Evolutionary conservation across 2,113 vertebrate species (phyloP).

Genomic region (Perca schrenkii): DNA sequence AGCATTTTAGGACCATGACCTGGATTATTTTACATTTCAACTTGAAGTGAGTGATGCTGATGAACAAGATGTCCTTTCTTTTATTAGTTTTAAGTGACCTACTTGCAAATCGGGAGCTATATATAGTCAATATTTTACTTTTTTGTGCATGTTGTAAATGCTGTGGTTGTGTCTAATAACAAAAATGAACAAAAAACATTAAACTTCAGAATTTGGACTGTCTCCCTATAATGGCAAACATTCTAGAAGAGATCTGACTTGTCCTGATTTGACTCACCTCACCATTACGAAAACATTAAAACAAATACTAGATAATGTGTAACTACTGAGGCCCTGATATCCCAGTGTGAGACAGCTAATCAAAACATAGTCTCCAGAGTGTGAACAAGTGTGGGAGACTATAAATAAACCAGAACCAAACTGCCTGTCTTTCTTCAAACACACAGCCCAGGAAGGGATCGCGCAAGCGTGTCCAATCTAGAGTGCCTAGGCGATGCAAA

Average conservation of each 20-base stretch:
- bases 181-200: background rate
- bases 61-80: background rate
- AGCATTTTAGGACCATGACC: slow-evolving; percentile 8
- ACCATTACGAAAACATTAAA: slow-evolving; percentile 2
- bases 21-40: slow-evolving; percentile 17
- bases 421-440: slow-evolving; percentile 66
- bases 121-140: background rate
- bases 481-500: slow-evolving; percentile 56
- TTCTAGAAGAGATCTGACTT: slow-evolving; percentile 3
- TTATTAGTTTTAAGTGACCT: slow-evolving; percentile 6
- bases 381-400: slow-evolving; percentile 53
- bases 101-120: slow-evolving; percentile 1
- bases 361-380: slow-evolving; percentile 57
- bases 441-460: slow-evolving; percentile 48
- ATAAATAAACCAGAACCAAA: slow-evolving; percentile 72
- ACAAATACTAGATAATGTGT: slow-evolving; percentile 35
- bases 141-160: background rate
- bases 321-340: slow-evolving; percentile 38
- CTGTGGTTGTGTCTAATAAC: background rate
- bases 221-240: background rate
- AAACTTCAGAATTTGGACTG: background rate
- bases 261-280: slow-evolving; percentile 20
- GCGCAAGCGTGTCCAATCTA: slow-evolving; percentile 72
- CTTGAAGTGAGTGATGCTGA: background rate
- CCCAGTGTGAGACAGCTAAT: slow-evolving; percentile 47